These are phyloP conservation scores for Catharus ustulatus DNA, from an alignment of 2,797 vertebrate genomes.

Conservation along the genomic window DNA sequence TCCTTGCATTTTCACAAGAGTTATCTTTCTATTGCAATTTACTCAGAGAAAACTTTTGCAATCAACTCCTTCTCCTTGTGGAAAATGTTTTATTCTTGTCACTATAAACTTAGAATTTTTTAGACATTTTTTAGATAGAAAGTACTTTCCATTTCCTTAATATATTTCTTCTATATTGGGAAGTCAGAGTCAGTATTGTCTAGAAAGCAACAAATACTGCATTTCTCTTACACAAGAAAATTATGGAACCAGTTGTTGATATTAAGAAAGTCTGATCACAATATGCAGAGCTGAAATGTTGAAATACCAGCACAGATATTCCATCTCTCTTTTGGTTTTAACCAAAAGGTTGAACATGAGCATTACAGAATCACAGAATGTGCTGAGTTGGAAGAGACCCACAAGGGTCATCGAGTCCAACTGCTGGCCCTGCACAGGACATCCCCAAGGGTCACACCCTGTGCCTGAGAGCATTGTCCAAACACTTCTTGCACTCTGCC, in stretches of 20 bases:
- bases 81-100: neutral
- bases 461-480: neutral
- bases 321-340: neutral
- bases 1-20: neutral
- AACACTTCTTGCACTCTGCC: rapidly evolving
- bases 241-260: neutral
- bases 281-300: neutral
- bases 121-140: neutral
- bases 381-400: neutral
- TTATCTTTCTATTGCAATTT: conserved; percentile 8
- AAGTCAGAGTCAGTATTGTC: neutral
- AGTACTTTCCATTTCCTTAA: neutral
- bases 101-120: neutral
- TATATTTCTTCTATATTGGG: neutral
- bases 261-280: neutral
- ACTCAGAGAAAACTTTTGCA: neutral
- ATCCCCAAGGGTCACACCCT: neutral
- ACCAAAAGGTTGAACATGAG: neutral
- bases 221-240: neutral
- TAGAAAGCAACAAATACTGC: neutral
- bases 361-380: neutral
- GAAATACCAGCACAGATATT: neutral
- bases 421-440: neutral
- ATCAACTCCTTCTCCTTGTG: neutral
- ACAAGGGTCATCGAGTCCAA: rapidly evolving